Conservation (phyloP, 2,113 vertebrate species). For the Platycercus adscitus region DNA sequence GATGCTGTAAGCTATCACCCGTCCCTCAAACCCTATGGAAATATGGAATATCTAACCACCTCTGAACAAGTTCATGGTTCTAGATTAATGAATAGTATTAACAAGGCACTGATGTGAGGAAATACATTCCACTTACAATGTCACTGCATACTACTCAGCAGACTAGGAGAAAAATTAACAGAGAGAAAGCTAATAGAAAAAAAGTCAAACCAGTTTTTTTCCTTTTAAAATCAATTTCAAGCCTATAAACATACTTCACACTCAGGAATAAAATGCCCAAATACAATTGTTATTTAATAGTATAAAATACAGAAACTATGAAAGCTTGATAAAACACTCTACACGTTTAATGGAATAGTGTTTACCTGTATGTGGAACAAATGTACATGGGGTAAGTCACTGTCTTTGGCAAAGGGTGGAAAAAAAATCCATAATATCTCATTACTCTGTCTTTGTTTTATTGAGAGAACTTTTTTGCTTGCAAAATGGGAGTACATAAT, state of each 20-base stretch:
- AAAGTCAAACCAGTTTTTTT: not conserved
- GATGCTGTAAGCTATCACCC: constrained; percentile 70
- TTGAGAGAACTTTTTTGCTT: not conserved
- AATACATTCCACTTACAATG: constrained; percentile 72
- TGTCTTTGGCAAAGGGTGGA: constrained; percentile 40
- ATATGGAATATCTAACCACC: constrained; percentile 73
- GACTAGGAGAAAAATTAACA: constrained; percentile 74
- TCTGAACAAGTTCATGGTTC: constrained; percentile 73
- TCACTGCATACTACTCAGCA: constrained; percentile 48
- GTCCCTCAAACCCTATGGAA: constrained; percentile 59
- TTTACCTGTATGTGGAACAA: constrained; percentile 57
- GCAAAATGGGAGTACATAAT: constrained; percentile 1
- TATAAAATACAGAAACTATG: not conserved
- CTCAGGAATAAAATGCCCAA: not conserved
- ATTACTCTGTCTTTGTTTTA: constrained; percentile 45
- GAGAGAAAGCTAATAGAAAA: constrained; percentile 30
- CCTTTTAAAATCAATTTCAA: not conserved
- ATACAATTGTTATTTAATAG: constrained; percentile 3
- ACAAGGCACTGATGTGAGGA: constrained; percentile 73
- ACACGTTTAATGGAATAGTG: constrained; percentile 21
- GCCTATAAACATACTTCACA: not conserved
- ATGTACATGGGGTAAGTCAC: constrained; percentile 12
- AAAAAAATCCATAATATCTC: constrained; percentile 55
- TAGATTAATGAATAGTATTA: constrained; percentile 80
- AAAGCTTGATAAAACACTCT: constrained; percentile 6